Base-by-base conservation (phyloP, 2,888 invertebrate species). In the Caenorhabditis japonica region DNA sequence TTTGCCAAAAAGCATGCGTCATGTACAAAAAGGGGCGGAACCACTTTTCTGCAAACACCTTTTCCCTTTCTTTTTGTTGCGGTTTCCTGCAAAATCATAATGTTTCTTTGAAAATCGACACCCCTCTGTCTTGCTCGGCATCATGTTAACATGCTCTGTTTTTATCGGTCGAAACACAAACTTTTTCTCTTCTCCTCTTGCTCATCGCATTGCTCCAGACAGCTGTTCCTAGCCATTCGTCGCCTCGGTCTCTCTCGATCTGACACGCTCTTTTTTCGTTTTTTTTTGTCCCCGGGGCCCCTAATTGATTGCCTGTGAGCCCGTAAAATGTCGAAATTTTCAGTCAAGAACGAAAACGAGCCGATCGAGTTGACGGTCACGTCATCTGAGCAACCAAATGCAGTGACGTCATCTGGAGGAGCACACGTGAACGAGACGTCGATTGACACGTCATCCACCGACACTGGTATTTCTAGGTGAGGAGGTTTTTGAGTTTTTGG, bases 381-480 rank as follows among this genome's bases (percentile, higher is more conserved):
- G 3, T 4, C 46, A 12, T 19, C 41, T n/a, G n/a, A n/a, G 38
- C 38, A 8, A 51, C 60, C 41, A 51, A 60, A 60, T 60, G 60
- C 39, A 38, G 43, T 44, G 44, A 25, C 44, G 25, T 25, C 34
- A 3, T 38, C 47, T 39, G 44, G 34, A 56, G 44, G 12, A 10
- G 36, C 23, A 25, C 56, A 56, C 15, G 34, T n/a, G 25, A 34
- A 33, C 10, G 44, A 56, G 4, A 39, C 38, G 1, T 53, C 53
- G 8, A 27, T 56, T 3, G 64, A 53, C 39, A 53, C 69, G 17
- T 69, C 69, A 4, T 60, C 69, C 7, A 69, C 69, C 5, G 69
- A 69, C 21, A 69, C 69, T 15, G 58, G 58, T 5, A 66, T 52
- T 21, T 51, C 66, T 0, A 68, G 58, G 66, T 68, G 12, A 39